These are phyloP conservation scores for Belgica antarctica DNA, from an alignment of 2,888 invertebrate species.

Conservation along the genomic window DNA sequence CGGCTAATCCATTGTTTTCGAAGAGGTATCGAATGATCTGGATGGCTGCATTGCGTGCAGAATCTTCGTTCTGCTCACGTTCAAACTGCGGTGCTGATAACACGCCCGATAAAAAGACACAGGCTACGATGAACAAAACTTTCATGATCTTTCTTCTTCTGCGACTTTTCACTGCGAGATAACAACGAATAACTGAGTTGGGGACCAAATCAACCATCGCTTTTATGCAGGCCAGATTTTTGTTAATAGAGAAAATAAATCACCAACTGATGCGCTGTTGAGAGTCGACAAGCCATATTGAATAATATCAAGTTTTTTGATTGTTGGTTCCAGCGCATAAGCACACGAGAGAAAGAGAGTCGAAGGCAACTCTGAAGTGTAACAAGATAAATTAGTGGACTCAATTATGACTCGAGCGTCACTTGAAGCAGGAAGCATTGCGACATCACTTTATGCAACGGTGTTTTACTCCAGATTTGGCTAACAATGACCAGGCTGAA, in stretches of 20 bases:
- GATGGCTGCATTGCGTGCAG: too few relatives aligned
- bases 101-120: conserved; percentile 18
- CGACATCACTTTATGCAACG: too few relatives aligned
- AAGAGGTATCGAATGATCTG: conserved; percentile 37
- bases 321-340: too few relatives aligned
- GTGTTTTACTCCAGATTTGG: too few relatives aligned
- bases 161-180: conserved; percentile 29
- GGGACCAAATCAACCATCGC: background rate
- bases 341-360: too few relatives aligned
- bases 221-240: conserved; percentile 26
- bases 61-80: too few relatives aligned
- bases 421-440: too few relatives aligned
- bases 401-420: too few relatives aligned
- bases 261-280: background rate
- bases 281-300: background rate
- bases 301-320: background rate
- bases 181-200: conserved; percentile 19
- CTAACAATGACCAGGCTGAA: too few relatives aligned
- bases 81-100: conserved; percentile 32
- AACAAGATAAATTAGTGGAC: too few relatives aligned
- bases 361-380: too few relatives aligned
- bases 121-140: background rate
- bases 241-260: conserved; percentile 30
- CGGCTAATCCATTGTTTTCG: conserved; percentile 28
- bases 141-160: conserved; percentile 34